Evolutionary conservation across 2,888 invertebrate species (phyloP).

Genomic region (Lutraria lutraria): DNA sequence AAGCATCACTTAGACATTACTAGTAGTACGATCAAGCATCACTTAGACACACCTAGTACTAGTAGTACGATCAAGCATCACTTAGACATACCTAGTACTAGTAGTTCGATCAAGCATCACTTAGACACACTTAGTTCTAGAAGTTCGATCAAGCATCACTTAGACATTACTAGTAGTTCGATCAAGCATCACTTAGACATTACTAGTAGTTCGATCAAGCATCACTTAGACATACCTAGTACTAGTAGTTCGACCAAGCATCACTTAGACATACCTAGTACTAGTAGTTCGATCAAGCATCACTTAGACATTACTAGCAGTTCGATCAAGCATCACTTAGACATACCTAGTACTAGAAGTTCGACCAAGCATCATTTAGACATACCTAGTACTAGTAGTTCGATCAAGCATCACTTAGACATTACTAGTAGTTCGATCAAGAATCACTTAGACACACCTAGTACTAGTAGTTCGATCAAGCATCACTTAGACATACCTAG

Average conservation of each 20-base stretch:
- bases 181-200: background rate
- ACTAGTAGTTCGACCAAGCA: background rate
- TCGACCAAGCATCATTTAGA: background rate
- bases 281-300: background rate
- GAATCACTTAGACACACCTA: background rate
- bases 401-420: background rate
- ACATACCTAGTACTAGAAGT: no score
- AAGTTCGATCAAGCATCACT: background rate
- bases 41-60: no score
- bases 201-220: background rate
- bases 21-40: background rate
- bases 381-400: no score
- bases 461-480: background rate
- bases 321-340: background rate
- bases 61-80: background rate
- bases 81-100: no score
- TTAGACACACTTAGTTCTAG: no score
- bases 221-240: no score
- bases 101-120: background rate
- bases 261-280: no score
- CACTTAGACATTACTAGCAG: background rate
- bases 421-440: background rate
- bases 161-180: background rate
- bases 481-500: no score
- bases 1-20: background rate